Base-by-base conservation (phyloP, 1,140 invertebrate species). In the Tetraneura akinire region DNA sequence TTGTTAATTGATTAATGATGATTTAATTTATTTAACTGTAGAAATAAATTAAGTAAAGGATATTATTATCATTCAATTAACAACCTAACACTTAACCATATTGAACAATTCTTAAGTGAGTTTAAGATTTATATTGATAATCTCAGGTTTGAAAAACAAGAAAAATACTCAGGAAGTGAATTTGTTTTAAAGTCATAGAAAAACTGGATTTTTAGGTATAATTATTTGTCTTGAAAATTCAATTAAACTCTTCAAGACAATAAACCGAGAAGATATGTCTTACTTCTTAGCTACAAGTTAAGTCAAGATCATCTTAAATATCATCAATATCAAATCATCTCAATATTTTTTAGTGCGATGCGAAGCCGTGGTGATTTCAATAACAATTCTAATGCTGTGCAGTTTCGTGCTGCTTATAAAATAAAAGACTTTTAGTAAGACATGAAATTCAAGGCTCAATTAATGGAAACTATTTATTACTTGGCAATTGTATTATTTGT, bases 301-400 rank as follows among this genome's bases (percentile, higher is more conserved):
- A 51, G 49, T 51, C 49, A 51, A 51, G 49, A 51, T 51, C 49
- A 51, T 51, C 0, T 51, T 8, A 18, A 51, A 51, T 1, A 14
- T 16, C n/a, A n/a, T n/a, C n/a, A n/a, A n/a, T n/a, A n/a, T n/a
- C n/a, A n/a, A n/a, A n/a, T n/a, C n/a, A n/a, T n/a, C n/a, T n/a
- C n/a, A n/a, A n/a, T n/a, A n/a, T n/a, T 60, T 29, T 60, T 60
- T 60, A 60, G 57, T 14, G 57, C 57, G 11, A 29, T 60, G 21
- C 23, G 57, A 60, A 29, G 23, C 16, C 23, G 26, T 5, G 26
- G 57, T 29, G 57, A 23, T 29, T 60, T 60, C 23, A 60, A 60
- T 16, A 60, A 60, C 1, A 60, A 60, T 16, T 23, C 57, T 1
- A 60, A 60, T 60, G 57, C 57, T 29, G 23, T 60, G 23, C 57